Percentiles rank a stretch among this genome's conserved stretches.
Evolutionary conservation across 2,888 invertebrate species (phyloP).

Genomic region (Phengaris arion): DNA sequence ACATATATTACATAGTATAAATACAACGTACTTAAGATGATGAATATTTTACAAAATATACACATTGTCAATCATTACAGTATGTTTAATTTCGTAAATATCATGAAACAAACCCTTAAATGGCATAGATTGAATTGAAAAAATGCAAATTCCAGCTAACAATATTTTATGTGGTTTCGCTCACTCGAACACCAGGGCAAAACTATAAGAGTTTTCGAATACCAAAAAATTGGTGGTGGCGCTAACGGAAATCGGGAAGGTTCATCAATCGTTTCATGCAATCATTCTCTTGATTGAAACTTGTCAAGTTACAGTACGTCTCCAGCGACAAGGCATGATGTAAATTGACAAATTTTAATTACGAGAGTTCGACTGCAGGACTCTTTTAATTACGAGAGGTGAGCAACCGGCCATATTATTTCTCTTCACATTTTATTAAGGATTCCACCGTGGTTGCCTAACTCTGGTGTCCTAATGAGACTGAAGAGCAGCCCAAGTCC

Average conservation of each 20-base stretch:
- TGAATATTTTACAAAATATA: slow-evolving; percentile 68
- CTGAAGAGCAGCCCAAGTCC: background rate
- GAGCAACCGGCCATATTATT: too few relatives aligned
- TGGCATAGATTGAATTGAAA: background rate
- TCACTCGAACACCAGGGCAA: background rate
- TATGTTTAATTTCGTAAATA: background rate
- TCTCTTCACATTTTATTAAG: background rate
- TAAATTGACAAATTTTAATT: too few relatives aligned
- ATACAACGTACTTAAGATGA: slow-evolving; percentile 55
- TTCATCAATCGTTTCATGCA: too few relatives aligned
- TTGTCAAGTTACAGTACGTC: too few relatives aligned
- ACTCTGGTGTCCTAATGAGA: background rate
- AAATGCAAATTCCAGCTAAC: background rate
- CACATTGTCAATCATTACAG: slow-evolving; percentile 52
- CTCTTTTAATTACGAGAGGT: too few relatives aligned
- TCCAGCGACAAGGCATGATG: too few relatives aligned
- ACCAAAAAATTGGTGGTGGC: too few relatives aligned
- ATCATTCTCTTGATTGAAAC: too few relatives aligned
- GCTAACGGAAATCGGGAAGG: too few relatives aligned
- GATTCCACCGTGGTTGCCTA: background rate
- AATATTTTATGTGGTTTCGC: background rate
- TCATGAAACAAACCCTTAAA: background rate
- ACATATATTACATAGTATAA: slow-evolving; percentile 49
- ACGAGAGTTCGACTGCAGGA: too few relatives aligned
- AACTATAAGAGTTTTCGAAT: background rate